Percentiles rank a stretch among this genome's conserved stretches.
Evolutionary conservation across 2,797 vertebrate species (phyloP).

Genomic region (Acanthornis magna): DNA sequence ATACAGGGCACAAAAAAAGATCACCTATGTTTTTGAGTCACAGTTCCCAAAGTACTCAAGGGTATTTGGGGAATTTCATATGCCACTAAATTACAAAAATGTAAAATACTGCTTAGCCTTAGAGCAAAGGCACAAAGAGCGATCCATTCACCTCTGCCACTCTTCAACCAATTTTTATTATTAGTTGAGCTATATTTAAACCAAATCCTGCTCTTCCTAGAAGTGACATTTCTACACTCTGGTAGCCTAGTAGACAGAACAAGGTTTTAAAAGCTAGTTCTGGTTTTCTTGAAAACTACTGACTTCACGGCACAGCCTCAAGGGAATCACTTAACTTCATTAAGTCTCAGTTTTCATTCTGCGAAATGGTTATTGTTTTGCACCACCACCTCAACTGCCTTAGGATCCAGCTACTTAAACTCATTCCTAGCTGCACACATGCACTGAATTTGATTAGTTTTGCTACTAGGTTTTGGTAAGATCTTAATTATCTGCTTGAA

Average conservation of each 20-base stretch:
- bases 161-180: background rate
- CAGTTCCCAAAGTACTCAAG: conserved; percentile 10
- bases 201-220: background rate
- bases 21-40: conserved; percentile 40
- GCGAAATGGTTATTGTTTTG: background rate
- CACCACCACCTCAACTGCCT: background rate
- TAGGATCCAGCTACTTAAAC: background rate
- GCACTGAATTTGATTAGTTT: background rate
- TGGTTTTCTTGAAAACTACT: background rate
- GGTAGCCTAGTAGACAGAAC: background rate
- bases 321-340: background rate
- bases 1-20: background rate
- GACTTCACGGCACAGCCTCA: background rate
- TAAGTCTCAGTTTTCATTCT: background rate
- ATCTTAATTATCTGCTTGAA: background rate
- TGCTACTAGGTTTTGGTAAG: background rate
- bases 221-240: background rate
- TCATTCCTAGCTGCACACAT: background rate
- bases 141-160: background rate
- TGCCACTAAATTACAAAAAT: background rate
- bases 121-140: background rate
- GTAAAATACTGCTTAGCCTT: background rate
- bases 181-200: background rate
- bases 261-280: background rate
- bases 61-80: conserved; percentile 21